Evolutionary conservation across 2,113 vertebrate species (phyloP).

Genomic region (Cranoglanis bouderius): DNA sequence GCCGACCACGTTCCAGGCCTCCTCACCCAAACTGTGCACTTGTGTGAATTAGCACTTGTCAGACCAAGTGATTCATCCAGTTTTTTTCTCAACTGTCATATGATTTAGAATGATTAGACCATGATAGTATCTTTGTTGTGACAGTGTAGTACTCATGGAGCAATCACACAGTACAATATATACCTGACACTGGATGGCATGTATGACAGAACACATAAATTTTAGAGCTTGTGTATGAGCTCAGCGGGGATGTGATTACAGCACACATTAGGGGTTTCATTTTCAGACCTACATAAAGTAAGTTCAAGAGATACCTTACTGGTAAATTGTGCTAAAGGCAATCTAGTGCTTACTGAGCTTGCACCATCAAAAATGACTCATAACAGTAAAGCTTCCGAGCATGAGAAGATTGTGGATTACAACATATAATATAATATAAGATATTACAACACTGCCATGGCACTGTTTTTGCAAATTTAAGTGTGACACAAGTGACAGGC

Average conservation of each 20-base stretch:
- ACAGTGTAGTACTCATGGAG: neutral
- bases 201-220: neutral
- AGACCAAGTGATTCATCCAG: neutral
- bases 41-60: neutral
- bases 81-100: neutral
- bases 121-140: neutral
- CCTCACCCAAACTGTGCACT: neutral
- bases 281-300: slow-evolving; percentile 13
- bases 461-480: slow-evolving; percentile 35
- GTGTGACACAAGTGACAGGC: slow-evolving; percentile 24
- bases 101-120: neutral
- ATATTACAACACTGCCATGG: neutral
- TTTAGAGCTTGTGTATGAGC: neutral
- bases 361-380: slow-evolving; percentile 15
- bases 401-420: neutral
- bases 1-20: neutral
- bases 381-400: slow-evolving; percentile 14
- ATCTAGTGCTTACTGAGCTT: slow-evolving; percentile 9
- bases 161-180: neutral
- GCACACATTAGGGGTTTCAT: slow-evolving; percentile 19
- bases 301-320: slow-evolving; percentile 9
- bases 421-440: too few relatives aligned
- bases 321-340: slow-evolving; percentile 19
- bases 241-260: slow-evolving; percentile 15
- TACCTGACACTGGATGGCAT: slow-evolving; percentile 13